Percentiles rank a stretch among this genome's conserved stretches.
These are phyloP conservation scores for Neomorphus geoffroyi DNA, from an alignment of 2,797 vertebrate species.

Conservation along the genomic window DNA sequence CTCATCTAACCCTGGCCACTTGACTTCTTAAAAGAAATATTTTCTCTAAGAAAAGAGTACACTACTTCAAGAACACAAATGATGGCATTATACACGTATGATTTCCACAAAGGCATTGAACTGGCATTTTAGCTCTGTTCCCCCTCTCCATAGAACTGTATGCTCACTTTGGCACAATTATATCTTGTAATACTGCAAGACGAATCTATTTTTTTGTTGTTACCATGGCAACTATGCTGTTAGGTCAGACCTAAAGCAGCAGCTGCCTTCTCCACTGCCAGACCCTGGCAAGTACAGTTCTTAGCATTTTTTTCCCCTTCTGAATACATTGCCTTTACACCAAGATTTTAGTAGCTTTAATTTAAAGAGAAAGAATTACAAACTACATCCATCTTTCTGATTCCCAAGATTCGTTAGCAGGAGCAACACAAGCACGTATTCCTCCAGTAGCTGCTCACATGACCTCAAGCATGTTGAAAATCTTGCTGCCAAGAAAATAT, in stretches of 20 bases:
- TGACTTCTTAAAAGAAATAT: not conserved
- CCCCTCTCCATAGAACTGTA: not conserved
- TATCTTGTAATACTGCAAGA: rapidly evolving
- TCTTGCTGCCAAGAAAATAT: not conserved
- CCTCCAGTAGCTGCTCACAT: not conserved
- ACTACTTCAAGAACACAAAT: not conserved
- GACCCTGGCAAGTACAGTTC: not conserved
- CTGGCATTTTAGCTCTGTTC: not conserved
- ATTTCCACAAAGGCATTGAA: not conserved
- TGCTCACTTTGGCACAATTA: not conserved
- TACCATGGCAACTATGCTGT: not conserved
- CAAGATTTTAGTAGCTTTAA: not conserved
- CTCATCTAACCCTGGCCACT: not conserved
- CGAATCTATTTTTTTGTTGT: not conserved
- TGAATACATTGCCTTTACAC: rapidly evolving
- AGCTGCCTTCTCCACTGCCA: not conserved
- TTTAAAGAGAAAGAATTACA: not conserved
- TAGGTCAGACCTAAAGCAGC: not conserved
- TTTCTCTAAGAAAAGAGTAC: not conserved
- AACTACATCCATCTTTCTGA: not conserved
- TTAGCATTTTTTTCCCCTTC: not conserved
- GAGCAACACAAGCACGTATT: not conserved
- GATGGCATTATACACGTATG: not conserved
- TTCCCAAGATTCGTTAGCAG: not conserved
- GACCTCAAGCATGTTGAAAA: not conserved